Evolutionary conservation across 2,888 invertebrate genomes (phyloP).

Genomic region (Oscheius sp.): DNA sequence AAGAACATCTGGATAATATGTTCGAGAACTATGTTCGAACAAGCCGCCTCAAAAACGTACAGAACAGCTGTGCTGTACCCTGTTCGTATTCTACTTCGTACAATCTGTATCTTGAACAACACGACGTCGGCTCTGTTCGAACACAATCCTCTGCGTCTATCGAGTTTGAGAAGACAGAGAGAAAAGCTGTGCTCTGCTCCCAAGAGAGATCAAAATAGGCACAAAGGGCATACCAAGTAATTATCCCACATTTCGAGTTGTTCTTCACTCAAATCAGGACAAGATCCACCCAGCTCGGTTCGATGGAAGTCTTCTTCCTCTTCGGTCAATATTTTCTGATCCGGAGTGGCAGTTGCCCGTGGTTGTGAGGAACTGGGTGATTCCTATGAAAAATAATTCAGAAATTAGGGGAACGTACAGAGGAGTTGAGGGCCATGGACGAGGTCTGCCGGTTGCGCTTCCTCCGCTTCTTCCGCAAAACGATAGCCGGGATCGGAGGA

Average conservation of each 20-base stretch:
- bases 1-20: too few relatives aligned
- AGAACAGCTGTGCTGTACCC: too few relatives aligned
- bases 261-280: conserved; percentile 63
- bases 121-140: not conserved
- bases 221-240: conserved; percentile 49
- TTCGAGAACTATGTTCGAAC: too few relatives aligned
- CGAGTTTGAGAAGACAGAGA: too few relatives aligned
- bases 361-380: conserved; percentile 26
- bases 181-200: too few relatives aligned
- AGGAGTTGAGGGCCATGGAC: conserved; percentile 46
- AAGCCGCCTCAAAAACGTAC: too few relatives aligned
- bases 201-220: too few relatives aligned
- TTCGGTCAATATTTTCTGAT: conserved; percentile 18
- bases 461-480: conserved; percentile 64
- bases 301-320: not conserved
- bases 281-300: conserved; percentile 50
- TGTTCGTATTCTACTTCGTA: too few relatives aligned
- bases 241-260: conserved; percentile 66
- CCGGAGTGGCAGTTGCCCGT: conserved; percentile 15
- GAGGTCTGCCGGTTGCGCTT: conserved; percentile 57
- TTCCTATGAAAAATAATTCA: not conserved
- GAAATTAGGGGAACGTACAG: conserved; percentile 1
- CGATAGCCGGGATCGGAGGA: conserved; percentile 67
- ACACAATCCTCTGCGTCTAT: not conserved
- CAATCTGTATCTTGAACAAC: too few relatives aligned